A percentile compares a stretch with the other conserved stretches of the same genome.
Evolutionary conservation across 1,140 invertebrate species (phyloP).

Genomic region (Penaeus japonicus): DNA sequence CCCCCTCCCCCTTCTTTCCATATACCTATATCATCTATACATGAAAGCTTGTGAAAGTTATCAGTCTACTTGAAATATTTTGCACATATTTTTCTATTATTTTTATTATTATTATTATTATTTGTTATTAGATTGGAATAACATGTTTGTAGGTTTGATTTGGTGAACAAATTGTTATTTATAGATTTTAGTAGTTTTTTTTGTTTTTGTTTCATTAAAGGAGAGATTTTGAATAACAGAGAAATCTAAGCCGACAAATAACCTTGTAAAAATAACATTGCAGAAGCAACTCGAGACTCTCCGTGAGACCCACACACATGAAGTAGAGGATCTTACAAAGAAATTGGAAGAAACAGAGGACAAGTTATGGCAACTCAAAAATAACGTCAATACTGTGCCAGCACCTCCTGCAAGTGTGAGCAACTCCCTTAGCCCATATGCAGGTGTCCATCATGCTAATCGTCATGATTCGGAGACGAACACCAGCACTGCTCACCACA

Average conservation of each 20-base stretch:
- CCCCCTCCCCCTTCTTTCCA: no score
- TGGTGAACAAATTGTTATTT: no score
- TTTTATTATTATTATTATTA: no score
- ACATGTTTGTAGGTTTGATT: no score
- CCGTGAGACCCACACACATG: constrained; percentile 20
- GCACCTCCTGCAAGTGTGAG: background rate
- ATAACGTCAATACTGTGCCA: constrained; percentile 17
- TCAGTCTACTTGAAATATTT: no score
- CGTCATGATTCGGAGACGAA: background rate
- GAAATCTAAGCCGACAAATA: no score
- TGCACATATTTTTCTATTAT: no score
- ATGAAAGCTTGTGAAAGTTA: no score
- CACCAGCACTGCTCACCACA: background rate
- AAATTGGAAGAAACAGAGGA: constrained; percentile 45
- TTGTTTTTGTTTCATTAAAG: background rate
- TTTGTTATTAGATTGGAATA: no score
- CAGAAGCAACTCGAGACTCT: constrained; percentile 43
- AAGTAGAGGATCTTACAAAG: constrained; percentile 31
- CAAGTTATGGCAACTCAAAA: constrained; percentile 49
- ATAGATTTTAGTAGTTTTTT: background rate
- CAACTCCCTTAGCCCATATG: background rate
- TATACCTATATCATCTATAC: no score
- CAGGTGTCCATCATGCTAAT: background rate
- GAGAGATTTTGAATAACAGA: background rate
- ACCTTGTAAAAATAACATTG: background rate